A percentile compares a stretch with the other conserved stretches of the same genome.
These are phyloP conservation scores for Phasianus colchicus DNA, from an alignment of 2,113 vertebrate genomes.

Conservation along the genomic window DNA sequence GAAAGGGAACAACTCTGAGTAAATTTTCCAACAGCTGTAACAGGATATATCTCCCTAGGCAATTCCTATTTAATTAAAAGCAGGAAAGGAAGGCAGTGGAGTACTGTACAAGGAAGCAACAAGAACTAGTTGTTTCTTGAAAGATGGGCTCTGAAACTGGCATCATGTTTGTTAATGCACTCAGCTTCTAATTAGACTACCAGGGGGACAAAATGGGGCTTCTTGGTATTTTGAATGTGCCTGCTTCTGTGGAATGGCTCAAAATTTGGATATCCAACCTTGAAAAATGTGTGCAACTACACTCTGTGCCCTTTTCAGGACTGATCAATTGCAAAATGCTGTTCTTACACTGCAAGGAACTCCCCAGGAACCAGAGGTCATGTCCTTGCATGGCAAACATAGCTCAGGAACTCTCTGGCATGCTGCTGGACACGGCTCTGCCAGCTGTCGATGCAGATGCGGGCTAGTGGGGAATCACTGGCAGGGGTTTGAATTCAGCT, in stretches of 20 bases:
- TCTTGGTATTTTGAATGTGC: not conserved
- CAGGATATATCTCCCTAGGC: constrained; percentile 37
- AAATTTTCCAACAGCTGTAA: constrained; percentile 71
- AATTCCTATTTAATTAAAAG: constrained; percentile 65
- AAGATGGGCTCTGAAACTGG: not conserved
- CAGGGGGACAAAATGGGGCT: not conserved
- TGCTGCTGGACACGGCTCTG: not conserved
- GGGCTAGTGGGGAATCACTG: not conserved
- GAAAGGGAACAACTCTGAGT: constrained; percentile 48
- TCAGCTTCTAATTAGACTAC: not conserved
- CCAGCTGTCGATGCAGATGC: not conserved
- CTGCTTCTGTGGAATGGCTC: not conserved
- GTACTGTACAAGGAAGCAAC: constrained; percentile 35
- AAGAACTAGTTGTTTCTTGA: constrained; percentile 20
- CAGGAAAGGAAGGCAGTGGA: constrained; percentile 6
- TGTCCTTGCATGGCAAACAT: rapidly evolving
- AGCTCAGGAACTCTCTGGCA: rapidly evolving
- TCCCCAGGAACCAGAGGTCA: not conserved
- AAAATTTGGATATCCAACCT: not conserved
- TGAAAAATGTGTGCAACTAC: not conserved
- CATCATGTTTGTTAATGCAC: not conserved
- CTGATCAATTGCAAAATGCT: not conserved
- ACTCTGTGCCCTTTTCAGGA: not conserved
- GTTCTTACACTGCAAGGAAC: not conserved
- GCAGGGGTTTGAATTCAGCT: not conserved